Evolutionary conservation across 2,888 invertebrate species (phyloP).

Genomic region (Drosophila robusta): DNA sequence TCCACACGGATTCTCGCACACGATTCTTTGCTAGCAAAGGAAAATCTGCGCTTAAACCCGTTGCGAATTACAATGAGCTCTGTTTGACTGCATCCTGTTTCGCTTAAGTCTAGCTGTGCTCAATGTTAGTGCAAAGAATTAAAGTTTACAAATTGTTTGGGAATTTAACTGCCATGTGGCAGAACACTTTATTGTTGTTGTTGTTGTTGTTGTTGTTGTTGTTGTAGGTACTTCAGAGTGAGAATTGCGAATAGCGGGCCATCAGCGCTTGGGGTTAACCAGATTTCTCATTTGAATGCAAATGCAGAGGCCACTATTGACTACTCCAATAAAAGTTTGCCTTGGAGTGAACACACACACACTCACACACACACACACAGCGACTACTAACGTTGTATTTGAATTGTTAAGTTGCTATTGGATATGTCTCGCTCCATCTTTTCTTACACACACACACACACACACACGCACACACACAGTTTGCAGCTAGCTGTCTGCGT

Average conservation of each 20-base stretch:
- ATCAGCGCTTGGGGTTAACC: conserved; percentile 67
- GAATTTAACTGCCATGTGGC: conserved; percentile 1
- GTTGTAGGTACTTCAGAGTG: not conserved
- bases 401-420: conserved; percentile 41
- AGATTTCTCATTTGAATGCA: conserved; percentile 64
- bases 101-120: too few relatives aligned
- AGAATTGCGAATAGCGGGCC: conserved; percentile 16
- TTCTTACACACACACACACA: conserved; percentile 1
- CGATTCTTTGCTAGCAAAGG: too few relatives aligned
- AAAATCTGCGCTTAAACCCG: too few relatives aligned
- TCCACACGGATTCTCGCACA: too few relatives aligned
- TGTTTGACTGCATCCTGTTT: not conserved
- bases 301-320: conserved; percentile 47
- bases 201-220: conserved; percentile 1
- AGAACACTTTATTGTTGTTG: conserved; percentile 3
- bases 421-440: conserved; percentile 22
- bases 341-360: conserved; percentile 20
- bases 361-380: conserved; percentile 5
- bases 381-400: conserved; percentile 33
- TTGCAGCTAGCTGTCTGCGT: conserved; percentile 6
- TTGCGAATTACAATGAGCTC: too few relatives aligned
- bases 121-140: not conserved
- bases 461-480: not conserved
- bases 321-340: conserved; percentile 53
- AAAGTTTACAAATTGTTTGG: conserved; percentile 5